Evolutionary conservation across 2,113 vertebrate genomes (phyloP).

Genomic region (Dasyurus viverrinus): DNA sequence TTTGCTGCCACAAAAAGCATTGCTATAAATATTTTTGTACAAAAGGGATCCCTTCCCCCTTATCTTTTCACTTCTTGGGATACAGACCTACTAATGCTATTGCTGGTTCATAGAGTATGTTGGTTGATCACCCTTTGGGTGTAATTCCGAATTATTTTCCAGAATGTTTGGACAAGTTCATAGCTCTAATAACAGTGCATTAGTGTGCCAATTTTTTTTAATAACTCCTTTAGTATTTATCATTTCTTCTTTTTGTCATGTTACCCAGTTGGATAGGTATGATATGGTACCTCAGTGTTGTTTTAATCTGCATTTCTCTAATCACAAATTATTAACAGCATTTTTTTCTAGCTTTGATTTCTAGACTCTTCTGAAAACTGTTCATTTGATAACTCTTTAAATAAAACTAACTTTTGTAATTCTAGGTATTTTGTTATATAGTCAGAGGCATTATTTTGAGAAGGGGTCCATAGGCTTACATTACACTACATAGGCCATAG

Average conservation of each 20-base stretch:
- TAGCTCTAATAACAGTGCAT: neutral
- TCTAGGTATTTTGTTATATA: neutral
- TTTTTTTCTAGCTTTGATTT: neutral
- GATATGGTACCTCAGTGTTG: neutral
- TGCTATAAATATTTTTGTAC: neutral
- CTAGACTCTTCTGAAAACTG: neutral
- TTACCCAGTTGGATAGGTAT: neutral
- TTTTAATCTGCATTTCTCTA: neutral
- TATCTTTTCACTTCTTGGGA: neutral
- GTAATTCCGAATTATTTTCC: neutral
- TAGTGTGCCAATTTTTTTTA: neutral
- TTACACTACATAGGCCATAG: neutral
- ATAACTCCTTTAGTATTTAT: neutral
- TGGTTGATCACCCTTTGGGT: neutral
- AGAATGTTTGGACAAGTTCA: neutral
- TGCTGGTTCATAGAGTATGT: neutral
- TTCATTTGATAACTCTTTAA: neutral
- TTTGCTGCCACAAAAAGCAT: neutral
- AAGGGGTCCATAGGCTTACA: neutral
- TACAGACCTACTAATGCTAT: neutral
- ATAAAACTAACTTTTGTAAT: neutral
- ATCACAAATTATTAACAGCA: neutral
- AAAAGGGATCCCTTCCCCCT: neutral
- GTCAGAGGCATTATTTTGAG: neutral
- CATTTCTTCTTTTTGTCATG: neutral